These are phyloP conservation scores for Neofelis nebulosa DNA, from an alignment of 2,113 vertebrate genomes.

Conservation along the genomic window DNA sequence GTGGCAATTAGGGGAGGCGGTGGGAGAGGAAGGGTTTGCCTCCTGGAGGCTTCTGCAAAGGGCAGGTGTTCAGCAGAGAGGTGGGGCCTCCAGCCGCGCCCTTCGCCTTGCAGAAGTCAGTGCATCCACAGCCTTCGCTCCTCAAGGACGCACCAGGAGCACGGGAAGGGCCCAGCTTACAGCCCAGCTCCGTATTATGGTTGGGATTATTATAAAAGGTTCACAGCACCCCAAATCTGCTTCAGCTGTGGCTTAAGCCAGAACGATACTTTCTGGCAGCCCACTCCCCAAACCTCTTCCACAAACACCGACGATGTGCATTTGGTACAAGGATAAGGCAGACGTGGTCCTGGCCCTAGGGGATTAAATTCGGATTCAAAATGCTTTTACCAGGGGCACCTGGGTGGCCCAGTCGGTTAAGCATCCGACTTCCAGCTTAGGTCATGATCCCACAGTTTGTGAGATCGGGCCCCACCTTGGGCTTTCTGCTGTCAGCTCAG, in stretches of 20 bases:
- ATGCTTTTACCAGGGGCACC: background rate
- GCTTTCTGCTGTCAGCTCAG: background rate
- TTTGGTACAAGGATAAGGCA: background rate
- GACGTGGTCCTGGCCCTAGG: background rate
- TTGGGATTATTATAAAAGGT: background rate
- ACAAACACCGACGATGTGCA: background rate
- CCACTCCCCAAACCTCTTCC: background rate
- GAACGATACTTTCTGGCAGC: background rate
- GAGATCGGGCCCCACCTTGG: background rate
- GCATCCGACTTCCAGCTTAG: background rate
- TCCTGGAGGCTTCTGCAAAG: background rate
- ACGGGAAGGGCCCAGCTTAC: fast-evolving
- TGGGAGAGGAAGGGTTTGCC: background rate
- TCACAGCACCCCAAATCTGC: background rate
- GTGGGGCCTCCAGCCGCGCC: background rate
- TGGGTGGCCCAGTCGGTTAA: background rate
- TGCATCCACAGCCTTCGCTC: background rate
- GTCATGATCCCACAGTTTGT: background rate
- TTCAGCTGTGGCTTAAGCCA: background rate
- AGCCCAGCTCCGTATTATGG: background rate
- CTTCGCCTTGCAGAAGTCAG: background rate
- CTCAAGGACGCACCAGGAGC: background rate
- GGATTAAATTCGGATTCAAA: background rate
- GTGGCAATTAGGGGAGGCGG: background rate
- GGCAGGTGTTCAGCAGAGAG: background rate